Conservation (phyloP, 2,113 vertebrate species). For the Budorcas taxicolor region DNA sequence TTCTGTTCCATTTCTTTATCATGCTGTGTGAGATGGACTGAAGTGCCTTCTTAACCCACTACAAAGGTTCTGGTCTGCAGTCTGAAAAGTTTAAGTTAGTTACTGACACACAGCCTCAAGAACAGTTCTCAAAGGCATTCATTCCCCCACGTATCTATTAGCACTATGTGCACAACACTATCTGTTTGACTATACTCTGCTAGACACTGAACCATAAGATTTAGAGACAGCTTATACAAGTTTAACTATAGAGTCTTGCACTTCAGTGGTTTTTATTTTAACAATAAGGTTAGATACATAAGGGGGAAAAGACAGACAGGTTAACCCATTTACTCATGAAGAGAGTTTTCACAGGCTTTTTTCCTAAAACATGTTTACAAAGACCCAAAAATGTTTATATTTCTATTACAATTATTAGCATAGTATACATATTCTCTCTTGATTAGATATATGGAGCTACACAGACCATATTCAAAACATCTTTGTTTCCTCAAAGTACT, state of each 20-base stretch:
- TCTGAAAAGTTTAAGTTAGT: neutral
- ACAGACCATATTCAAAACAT: neutral
- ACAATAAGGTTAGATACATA: neutral
- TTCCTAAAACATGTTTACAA: neutral
- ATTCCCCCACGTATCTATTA: neutral
- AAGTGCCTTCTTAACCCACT: neutral
- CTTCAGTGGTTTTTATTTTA: neutral
- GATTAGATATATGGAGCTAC: neutral
- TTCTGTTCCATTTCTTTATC: neutral
- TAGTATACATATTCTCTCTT: neutral
- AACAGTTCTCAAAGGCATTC: neutral
- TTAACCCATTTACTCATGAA: neutral
- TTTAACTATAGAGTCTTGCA: neutral
- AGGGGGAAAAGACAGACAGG: neutral
- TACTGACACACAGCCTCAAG: neutral
- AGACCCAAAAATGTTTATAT: neutral
- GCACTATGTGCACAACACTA: neutral
- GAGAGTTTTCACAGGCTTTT: neutral
- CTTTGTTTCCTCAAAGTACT: neutral
- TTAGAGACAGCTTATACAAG: slow-evolving; percentile 1
- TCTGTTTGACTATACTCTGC: neutral
- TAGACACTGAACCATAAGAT: neutral
- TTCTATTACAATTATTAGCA: neutral
- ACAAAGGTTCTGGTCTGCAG: neutral
- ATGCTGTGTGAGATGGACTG: neutral